phyloP scores from a whole-genome alignment of 2,113 vertebrate genomes.

The Herpailurus yagouaroundi region DNA sequence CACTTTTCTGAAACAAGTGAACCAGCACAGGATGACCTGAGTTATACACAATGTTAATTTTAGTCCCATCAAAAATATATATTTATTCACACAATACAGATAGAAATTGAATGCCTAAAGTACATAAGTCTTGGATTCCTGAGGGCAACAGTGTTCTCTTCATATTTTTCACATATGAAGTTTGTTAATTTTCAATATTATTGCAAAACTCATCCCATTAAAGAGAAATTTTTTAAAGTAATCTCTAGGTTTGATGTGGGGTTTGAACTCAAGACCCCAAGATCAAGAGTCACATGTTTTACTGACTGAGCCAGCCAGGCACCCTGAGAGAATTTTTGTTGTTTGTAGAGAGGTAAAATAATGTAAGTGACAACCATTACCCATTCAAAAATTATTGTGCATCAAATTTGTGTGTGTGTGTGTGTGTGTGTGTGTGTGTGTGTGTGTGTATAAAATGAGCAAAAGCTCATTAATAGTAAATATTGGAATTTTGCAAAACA shows the following conservation, averaged over 20 bases:
- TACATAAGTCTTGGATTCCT: neutral
- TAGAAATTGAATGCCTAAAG: neutral
- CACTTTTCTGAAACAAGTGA: neutral
- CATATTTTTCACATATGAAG: neutral
- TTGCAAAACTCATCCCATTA: neutral
- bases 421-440: neutral
- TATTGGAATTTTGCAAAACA: neutral
- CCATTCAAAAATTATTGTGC: neutral
- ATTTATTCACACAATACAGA: neutral
- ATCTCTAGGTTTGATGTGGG: neutral
- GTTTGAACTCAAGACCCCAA: neutral
- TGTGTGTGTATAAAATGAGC: neutral
- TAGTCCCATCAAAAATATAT: neutral
- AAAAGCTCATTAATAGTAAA: neutral
- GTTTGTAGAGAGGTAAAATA: conserved; percentile 2
- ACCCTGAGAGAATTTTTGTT: neutral
- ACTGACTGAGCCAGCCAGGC: neutral
- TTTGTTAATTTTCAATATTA: neutral
- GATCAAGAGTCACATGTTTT: neutral
- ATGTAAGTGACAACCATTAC: neutral
- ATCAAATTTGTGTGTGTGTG: neutral
- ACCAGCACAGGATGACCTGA: neutral
- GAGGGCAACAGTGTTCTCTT: neutral
- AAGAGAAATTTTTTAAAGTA: neutral
- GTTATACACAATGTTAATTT: neutral